Base-by-base conservation (phyloP, 2,888 invertebrate genomes). In the Clistopyga incitator region DNA sequence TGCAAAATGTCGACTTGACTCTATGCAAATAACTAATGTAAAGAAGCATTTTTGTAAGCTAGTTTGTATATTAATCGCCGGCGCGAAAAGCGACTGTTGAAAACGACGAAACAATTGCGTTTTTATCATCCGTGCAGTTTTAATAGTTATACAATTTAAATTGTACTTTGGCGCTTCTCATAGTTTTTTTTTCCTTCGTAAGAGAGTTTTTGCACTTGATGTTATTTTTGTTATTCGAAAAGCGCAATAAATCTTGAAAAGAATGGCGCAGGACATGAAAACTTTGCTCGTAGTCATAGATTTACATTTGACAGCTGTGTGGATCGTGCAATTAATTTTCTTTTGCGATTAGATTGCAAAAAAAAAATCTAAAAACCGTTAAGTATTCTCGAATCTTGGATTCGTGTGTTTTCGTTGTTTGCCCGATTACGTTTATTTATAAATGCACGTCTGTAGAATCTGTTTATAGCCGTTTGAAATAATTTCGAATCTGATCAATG, bases 1-100 rank as follows among this genome's bases (percentile, higher is more conserved):
- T 59, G 10, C 23, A 65, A 38, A 38, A 56, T 56, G 38, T 71
- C 56, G 70, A n/a, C 34, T 65, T 25, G 56, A 75, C 71, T 78
- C 18, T 34, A 42, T 67, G 15, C 54, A 45, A 50, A 82, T 52
- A 64, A 52, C 61, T 78, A 78, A 54, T 15, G 34, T 74, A 74
- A 75, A 20, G 59, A 75, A 78, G 75, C 75, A 75, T 78, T 78
- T 82, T 79, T 78, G 34, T 56, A 75, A 75, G 70, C 42, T 70
- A 64, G 50, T 61, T 68, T 42, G 59, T 56, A 47, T 42, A 50
- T 64, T 38, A 20, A 42, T 64, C 4, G 20, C 2, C 34, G 3
- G 20, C 13, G 20, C 6, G 20, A 38, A 18, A 38, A 38, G 4
- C 18, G 11, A 20, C 42, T 64, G 13, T 38, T 38, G 11, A 38